Base-by-base conservation (phyloP, 1,140 invertebrate genomes). In the Cyclargus thomasi region DNA sequence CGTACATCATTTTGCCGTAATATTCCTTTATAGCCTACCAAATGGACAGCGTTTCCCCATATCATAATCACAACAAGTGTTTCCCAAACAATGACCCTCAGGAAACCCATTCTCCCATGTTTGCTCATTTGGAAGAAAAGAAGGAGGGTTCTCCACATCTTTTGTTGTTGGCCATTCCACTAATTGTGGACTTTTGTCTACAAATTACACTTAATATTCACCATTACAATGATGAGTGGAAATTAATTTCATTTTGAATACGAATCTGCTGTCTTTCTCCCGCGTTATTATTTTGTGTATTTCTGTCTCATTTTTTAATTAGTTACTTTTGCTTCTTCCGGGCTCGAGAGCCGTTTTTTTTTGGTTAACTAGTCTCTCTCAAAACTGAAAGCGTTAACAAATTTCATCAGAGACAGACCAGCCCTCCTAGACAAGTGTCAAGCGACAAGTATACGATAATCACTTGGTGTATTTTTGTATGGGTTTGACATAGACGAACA, bases 41-140 rank as follows among this genome's bases (percentile, higher is more conserved):
- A 47, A 47, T 47, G 39, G 39, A 47, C 39, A 47, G 18, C 55
- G 17, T 18, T 6, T 21, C 55, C 55, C 18, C 55, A 20, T 21
- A 18, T 20, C 53, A 18, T 18, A 20, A 55, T 17, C 53, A 55
- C n/a, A 17, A 55, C 55, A 59, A 59, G 55, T 59, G 55, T 59
- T 59, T 59, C 18, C 55, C 55, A 55, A 55, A 59, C 55, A 59
- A 59, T 21, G 55, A 21, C 55, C 17, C 55, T 10, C 55, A 6
- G 8, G 21, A 6, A 59, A 7, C 39, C 39, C 39, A 47, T 47
- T 47, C 17, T 17, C 55, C 55, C 55, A 20, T 18, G 85, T 88
- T 88, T 87, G 85, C 83, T 90, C 87, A 88, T 90, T 90, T 88
- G 87, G 87, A 90, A 88, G 85, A 85, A 87, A 87, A 84, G 86